A percentile compares a stretch with the other conserved stretches of the same genome.
These are phyloP conservation scores for Aphelenchoides bicaudatus DNA, from an alignment of 2,888 invertebrate genomes.

Conservation along the genomic window DNA sequence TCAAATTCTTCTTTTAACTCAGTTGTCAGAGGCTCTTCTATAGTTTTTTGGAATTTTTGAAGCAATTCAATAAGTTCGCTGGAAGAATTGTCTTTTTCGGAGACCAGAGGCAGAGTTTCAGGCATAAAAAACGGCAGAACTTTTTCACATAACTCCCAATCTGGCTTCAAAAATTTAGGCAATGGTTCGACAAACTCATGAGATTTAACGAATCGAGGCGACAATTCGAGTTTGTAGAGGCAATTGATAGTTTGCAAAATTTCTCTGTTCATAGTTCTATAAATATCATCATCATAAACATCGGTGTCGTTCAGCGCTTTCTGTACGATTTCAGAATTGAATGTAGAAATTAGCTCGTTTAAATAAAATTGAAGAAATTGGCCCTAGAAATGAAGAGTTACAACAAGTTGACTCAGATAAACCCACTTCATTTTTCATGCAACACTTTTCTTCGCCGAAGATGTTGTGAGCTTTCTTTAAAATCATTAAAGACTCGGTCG, in stretches of 20 bases:
- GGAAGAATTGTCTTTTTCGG: conserved; percentile 15
- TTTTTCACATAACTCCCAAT: conserved; percentile 13
- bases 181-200: neutral
- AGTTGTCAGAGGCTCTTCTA: neutral
- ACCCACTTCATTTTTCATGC: conserved; percentile 7
- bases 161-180: neutral
- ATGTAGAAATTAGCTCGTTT: neutral
- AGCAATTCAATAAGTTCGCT: conserved; percentile 22
- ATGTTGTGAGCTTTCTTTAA: conserved; percentile 15
- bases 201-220: neutral
- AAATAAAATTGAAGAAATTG: conserved; percentile 17
- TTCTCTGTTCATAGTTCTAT: conserved; percentile 17
- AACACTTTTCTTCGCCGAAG: conserved; percentile 11
- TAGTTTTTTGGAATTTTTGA: neutral
- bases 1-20: conserved; percentile 1
- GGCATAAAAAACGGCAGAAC: conserved; percentile 22
- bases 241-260: conserved; percentile 13
- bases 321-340: neutral
- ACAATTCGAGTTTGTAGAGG: neutral
- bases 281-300: too few species aligned
- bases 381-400: conserved; percentile 13
- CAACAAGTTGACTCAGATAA: neutral
- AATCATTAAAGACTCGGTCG: conserved; percentile 8
- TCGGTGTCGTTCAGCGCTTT: neutral
- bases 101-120: conserved; percentile 22